Percentiles rank a stretch among this genome's conserved stretches.
Conservation (phyloP, 2,113 vertebrate species). For the Sylvietta virens region DNA sequence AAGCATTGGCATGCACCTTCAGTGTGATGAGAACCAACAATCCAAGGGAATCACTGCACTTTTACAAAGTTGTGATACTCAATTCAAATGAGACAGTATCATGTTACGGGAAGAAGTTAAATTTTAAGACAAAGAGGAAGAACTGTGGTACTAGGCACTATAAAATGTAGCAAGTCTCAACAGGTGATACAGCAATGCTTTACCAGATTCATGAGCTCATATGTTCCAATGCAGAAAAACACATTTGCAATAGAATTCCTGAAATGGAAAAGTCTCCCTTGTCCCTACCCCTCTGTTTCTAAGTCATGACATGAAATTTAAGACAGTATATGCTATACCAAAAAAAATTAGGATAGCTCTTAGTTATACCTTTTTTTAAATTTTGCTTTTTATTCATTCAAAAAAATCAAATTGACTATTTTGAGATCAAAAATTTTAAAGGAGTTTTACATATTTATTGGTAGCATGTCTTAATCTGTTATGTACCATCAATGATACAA, state of each 20-base stretch:
- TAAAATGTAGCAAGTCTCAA: background rate
- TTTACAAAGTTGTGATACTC: background rate
- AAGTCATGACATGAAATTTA: background rate
- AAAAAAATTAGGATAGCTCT: background rate
- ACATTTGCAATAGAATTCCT: background rate
- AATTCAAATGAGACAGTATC: background rate
- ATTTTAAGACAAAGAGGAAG: background rate
- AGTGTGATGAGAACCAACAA: background rate
- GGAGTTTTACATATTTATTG: background rate
- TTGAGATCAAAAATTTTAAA: background rate
- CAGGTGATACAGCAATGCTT: background rate
- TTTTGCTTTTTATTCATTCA: background rate
- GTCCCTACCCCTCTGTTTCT: background rate
- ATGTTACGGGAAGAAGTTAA: background rate
- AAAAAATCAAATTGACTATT: background rate
- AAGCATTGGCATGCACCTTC: background rate
- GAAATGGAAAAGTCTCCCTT: background rate
- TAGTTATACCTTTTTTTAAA: background rate
- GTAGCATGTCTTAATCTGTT: background rate
- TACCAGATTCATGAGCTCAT: background rate
- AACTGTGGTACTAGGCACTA: background rate
- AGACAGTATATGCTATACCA: background rate
- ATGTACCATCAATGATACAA: background rate
- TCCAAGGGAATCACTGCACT: background rate
- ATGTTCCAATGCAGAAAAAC: background rate